Conservation (phyloP, 2,888 invertebrate genomes). For the Mesochorus sp. region DNA sequence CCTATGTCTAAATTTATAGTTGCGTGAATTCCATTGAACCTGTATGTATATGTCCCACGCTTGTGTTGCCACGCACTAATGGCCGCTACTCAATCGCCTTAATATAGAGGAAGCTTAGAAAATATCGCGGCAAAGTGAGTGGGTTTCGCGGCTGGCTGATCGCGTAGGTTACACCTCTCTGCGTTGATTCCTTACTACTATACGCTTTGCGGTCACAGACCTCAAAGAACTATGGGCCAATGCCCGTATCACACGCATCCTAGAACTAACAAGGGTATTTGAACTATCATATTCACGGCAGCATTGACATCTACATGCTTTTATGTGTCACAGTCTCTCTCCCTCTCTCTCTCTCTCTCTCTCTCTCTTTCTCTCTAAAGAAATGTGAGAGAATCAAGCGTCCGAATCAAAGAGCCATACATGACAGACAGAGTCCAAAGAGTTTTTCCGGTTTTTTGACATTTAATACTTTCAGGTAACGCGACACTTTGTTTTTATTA, state of each 20-base stretch:
- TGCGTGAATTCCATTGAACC: slow-evolving; percentile 24
- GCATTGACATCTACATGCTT: slow-evolving; percentile 1
- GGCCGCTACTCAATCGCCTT: slow-evolving; percentile 50
- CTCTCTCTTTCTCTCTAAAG: neutral
- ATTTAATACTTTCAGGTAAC: neutral
- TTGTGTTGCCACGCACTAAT: neutral
- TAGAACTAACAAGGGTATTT: neutral
- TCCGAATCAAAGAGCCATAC: neutral
- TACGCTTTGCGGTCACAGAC: slow-evolving; percentile 33
- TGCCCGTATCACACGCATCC: slow-evolving; percentile 27
- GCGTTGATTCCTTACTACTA: slow-evolving; percentile 15
- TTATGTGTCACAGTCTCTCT: too few relatives aligned
- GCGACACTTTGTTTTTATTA: too few relatives aligned
- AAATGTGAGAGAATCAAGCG: slow-evolving; percentile 8
- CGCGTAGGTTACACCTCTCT: slow-evolving; percentile 59
- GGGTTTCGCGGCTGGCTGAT: slow-evolving; percentile 74
- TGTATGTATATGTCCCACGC: slow-evolving; percentile 39
- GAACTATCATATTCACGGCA: neutral
- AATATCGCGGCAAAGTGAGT: slow-evolving; percentile 63
- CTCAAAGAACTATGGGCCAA: slow-evolving; percentile 17
- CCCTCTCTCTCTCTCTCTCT: too few relatives aligned
- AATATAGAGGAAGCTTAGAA: slow-evolving; percentile 72
- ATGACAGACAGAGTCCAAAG: neutral
- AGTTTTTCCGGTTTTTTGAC: slow-evolving; percentile 31
- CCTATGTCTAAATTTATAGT: slow-evolving; percentile 13